phyloP scores from a whole-genome alignment of 2,113 vertebrate genomes.

The Circaetus gallicus region DNA sequence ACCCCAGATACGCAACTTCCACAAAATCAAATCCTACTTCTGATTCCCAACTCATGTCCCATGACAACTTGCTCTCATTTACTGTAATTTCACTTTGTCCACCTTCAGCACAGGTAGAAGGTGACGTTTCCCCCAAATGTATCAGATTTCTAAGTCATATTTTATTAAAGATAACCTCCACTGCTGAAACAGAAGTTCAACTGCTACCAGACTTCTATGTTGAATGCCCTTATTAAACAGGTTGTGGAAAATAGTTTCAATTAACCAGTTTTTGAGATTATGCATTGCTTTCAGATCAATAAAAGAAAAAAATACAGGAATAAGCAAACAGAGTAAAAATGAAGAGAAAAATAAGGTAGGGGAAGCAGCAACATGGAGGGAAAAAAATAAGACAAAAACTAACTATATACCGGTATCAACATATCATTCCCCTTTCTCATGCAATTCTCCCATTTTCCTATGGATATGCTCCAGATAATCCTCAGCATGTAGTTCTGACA shows the following conservation, averaged over 20 bases:
- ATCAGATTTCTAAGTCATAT: not conserved
- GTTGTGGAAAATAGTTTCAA: not conserved
- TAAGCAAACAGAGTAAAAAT: not conserved
- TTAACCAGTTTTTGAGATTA: not conserved
- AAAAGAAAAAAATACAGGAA: not conserved
- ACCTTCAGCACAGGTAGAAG: not conserved
- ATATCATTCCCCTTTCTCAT: not conserved
- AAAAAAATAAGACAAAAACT: not conserved
- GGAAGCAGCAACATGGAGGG: not conserved
- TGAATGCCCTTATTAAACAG: not conserved
- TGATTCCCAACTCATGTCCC: not conserved
- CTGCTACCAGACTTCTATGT: not conserved
- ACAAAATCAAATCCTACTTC: not conserved
- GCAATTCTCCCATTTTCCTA: not conserved
- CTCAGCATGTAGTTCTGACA: not conserved
- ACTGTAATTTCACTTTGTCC: not conserved
- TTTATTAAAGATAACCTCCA: not conserved
- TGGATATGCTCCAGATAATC: not conserved
- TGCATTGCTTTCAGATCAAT: not conserved
- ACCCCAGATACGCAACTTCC: not conserved
- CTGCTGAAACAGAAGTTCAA: not conserved
- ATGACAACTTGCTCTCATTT: not conserved
- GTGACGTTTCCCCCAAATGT: not conserved
- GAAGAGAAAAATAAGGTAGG: not conserved
- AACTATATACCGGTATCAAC: not conserved